Evolutionary conservation across 2,113 vertebrate species (phyloP).

Genomic region (Microcebus lehilahytsara): DNA sequence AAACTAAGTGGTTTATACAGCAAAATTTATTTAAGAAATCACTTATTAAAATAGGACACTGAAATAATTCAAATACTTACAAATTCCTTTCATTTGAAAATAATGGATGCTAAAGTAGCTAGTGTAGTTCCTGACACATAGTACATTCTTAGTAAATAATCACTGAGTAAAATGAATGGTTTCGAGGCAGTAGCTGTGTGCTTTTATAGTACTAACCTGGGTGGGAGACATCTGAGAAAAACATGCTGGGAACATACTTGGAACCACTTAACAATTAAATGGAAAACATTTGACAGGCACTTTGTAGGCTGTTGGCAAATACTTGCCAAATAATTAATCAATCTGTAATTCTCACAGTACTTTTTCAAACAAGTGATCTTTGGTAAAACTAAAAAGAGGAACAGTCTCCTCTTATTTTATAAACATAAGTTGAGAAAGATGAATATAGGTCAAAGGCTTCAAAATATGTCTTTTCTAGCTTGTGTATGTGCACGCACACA

Average conservation of each 20-base stretch:
- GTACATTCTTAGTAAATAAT: not conserved
- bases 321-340: not conserved
- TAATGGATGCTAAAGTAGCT: not conserved
- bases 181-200: not conserved
- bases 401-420: conserved; percentile 1
- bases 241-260: not conserved
- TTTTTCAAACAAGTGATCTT: not conserved
- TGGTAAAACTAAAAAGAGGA: not conserved
- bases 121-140: not conserved
- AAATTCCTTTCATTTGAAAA: not conserved
- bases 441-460: not conserved
- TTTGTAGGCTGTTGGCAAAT: not conserved
- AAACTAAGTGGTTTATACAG: not conserved
- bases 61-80: not conserved
- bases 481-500: not conserved
- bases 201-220: not conserved
- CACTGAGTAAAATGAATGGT: not conserved
- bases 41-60: not conserved
- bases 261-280: not conserved
- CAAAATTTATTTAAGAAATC: not conserved
- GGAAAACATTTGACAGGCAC: not conserved
- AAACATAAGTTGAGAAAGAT: not conserved
- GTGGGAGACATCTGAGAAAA: not conserved
- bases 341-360: not conserved
- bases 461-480: not conserved